phyloP scores from a whole-genome alignment of 35 echinoderm and acorn worm species.

The Apostichopus parvimensis region DNA sequence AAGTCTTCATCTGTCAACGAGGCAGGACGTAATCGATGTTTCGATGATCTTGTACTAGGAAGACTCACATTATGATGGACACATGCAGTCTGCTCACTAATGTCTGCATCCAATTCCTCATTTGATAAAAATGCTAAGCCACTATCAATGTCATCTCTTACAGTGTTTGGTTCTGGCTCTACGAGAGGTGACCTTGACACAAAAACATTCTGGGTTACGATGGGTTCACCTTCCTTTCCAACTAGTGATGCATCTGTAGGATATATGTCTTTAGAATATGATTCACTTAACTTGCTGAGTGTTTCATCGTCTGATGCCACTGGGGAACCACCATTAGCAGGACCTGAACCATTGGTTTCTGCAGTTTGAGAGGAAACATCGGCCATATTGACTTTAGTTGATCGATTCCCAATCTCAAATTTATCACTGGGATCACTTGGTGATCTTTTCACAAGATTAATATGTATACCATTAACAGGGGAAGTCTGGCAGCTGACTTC shows the following conservation, averaged over 20 bases:
- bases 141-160: neutral
- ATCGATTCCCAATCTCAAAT: neutral
- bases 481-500: neutral
- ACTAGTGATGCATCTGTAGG: too few relatives aligned
- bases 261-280: neutral
- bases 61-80: neutral
- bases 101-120: neutral
- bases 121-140: neutral
- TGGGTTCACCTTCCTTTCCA: too few relatives aligned
- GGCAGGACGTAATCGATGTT: neutral
- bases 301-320: too few relatives aligned
- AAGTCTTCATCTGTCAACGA: neutral
- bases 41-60: neutral
- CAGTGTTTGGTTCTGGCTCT: too few relatives aligned
- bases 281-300: neutral
- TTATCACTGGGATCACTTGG: neutral
- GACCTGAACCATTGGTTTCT: neutral
- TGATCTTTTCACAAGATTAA: neutral
- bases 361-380: neutral
- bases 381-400: neutral
- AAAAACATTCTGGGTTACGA: neutral
- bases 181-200: neutral
- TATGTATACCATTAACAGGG: neutral
- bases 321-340: too few relatives aligned
- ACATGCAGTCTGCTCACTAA: neutral